Evolutionary conservation across 1,140 invertebrate species (phyloP).

Genomic region (Chionoecetes opilio): DNA sequence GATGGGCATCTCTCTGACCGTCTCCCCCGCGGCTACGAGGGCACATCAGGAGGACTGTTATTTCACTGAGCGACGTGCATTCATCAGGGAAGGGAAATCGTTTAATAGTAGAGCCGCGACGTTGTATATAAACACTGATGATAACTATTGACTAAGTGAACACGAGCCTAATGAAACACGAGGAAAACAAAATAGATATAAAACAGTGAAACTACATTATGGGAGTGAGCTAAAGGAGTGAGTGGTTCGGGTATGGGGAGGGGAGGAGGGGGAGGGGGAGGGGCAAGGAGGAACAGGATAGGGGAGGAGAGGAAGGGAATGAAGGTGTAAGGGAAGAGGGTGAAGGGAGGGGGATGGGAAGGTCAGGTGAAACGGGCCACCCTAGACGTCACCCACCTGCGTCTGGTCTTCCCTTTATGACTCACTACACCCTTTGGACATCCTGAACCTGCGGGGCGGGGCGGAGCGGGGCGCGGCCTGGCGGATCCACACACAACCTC

Average conservation of each 20-base stretch:
- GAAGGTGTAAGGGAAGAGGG: background rate
- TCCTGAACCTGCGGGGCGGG: background rate
- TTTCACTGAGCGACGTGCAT: background rate
- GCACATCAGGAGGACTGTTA: background rate
- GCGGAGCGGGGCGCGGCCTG: background rate
- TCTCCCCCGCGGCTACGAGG: background rate
- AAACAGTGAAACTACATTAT: background rate
- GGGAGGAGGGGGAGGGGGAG: background rate
- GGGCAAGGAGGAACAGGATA: too few relatives aligned
- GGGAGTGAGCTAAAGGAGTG: background rate
- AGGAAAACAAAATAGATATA: constrained; percentile 31
- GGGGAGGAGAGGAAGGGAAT: background rate
- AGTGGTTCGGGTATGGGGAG: background rate
- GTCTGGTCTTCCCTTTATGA: constrained; percentile 4
- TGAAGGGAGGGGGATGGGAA: background rate
- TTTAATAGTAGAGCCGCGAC: background rate
- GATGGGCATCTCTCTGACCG: background rate
- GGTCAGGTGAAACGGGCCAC: background rate
- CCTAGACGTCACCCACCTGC: background rate
- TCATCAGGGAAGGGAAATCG: background rate
- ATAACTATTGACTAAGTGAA: background rate
- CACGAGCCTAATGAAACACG: background rate
- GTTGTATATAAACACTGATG: background rate
- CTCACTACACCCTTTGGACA: constrained; percentile 11
- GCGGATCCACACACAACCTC: background rate